These are phyloP conservation scores for Otolemur crassicaudatus DNA, from an alignment of 2,797 vertebrate species.

Conservation along the genomic window DNA sequence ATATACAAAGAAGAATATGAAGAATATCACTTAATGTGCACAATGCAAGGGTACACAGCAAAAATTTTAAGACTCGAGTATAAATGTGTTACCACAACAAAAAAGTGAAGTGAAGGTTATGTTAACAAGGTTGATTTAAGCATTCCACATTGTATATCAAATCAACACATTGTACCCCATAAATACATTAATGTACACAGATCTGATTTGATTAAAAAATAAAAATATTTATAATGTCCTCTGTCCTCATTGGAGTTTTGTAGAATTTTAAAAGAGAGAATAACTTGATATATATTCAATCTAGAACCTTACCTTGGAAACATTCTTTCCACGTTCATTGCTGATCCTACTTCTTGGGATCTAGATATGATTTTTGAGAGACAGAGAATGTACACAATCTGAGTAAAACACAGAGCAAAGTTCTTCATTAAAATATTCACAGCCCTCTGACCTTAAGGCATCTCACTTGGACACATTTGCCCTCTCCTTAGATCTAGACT, in stretches of 20 bases:
- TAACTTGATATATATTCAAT: background rate
- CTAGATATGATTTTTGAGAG: background rate
- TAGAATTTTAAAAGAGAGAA: background rate
- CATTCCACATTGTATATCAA: too few species aligned
- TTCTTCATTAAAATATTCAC: slow-evolving; percentile 6
- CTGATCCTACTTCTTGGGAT: background rate
- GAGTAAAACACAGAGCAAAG: background rate
- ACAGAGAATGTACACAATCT: background rate
- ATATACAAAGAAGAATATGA: too few species aligned
- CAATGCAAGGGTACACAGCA: too few species aligned
- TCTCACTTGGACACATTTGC: background rate
- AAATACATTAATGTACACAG: too few species aligned
- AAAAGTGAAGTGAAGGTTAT: too few species aligned
- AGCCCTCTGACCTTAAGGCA: background rate
- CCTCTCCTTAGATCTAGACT: background rate
- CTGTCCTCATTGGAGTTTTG: background rate
- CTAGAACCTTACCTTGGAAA: background rate
- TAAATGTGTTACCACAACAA: too few species aligned
- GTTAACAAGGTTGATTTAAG: too few species aligned
- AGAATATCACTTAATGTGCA: too few species aligned
- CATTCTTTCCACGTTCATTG: background rate
- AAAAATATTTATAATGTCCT: too few species aligned
- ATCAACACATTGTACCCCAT: too few species aligned
- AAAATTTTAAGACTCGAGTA: too few species aligned
- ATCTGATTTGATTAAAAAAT: too few species aligned